phyloP scores from a whole-genome alignment of 2,888 invertebrate genomes.

The Drosophila pullipes region DNA sequence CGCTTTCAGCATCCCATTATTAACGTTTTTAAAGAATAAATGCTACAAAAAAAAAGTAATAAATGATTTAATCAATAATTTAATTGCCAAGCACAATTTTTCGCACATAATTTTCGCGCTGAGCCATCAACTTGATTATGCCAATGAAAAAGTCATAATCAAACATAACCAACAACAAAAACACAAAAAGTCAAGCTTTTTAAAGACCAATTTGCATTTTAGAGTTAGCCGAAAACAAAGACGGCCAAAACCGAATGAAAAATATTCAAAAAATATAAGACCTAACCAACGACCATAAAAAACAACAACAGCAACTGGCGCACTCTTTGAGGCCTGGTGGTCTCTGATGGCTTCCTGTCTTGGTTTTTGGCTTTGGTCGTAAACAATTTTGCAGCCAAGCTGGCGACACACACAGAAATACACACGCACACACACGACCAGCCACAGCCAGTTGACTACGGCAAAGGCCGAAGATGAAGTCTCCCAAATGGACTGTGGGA shows the following conservation, averaged over 20 bases:
- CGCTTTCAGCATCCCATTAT: not conserved
- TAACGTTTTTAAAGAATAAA: not conserved
- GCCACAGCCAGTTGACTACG: conserved; percentile 11
- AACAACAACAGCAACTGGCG: conserved; percentile 20
- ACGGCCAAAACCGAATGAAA: conserved; percentile 14
- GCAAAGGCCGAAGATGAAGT: conserved; percentile 15
- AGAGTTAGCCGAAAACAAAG: conserved; percentile 23
- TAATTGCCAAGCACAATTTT: conserved; percentile 43
- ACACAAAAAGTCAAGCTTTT: conserved; percentile 11
- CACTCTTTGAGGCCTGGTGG: conserved; percentile 39
- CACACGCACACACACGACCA: not conserved
- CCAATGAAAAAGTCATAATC: conserved; percentile 51
- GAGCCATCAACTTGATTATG: conserved; percentile 38
- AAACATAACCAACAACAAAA: conserved; percentile 16
- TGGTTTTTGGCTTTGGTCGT: conserved; percentile 56
- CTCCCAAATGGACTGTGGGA: conserved; percentile 45
- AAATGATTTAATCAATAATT: conserved; percentile 50
- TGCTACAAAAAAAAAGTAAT: not conserved
- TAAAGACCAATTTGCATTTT: conserved; percentile 59
- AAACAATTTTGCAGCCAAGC: conserved; percentile 63
- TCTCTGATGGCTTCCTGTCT: conserved; percentile 64
- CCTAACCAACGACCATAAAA: conserved; percentile 34
- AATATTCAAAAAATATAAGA: conserved; percentile 17
- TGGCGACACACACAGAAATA: conserved; percentile 46
- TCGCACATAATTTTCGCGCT: conserved; percentile 44